A percentile compares a stretch with the other conserved stretches of the same genome.
phyloP scores from a whole-genome alignment of 2,797 vertebrate species.

The Micropoecilia bifurca region DNA sequence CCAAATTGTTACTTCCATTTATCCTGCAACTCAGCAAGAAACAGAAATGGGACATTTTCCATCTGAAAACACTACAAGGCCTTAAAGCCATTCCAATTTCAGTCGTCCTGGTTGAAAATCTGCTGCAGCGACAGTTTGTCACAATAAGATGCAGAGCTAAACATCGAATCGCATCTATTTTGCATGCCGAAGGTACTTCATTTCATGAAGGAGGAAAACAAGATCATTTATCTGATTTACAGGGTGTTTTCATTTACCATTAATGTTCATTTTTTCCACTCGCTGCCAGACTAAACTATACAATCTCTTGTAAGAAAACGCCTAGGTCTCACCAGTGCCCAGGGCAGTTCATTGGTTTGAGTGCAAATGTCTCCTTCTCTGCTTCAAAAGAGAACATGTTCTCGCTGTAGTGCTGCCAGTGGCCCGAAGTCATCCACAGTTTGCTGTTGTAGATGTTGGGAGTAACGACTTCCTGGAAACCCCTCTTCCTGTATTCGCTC shows the following conservation, averaged over 20 bases:
- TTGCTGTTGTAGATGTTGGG: conserved; percentile 98
- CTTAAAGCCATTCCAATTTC: conserved; percentile 26
- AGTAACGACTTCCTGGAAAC: conserved; percentile 96
- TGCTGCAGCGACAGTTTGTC: conserved; percentile 1
- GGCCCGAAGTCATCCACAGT: conserved; percentile 96
- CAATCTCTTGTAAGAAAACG: background rate
- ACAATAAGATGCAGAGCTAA: background rate
- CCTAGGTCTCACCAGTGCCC: conserved; percentile 90
- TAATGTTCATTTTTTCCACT: background rate
- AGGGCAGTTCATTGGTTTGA: conserved; percentile 99
- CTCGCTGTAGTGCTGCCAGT: conserved; percentile 98
- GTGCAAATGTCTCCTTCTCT: conserved; percentile 96
- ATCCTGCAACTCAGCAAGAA: conserved; percentile 50
- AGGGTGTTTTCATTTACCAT: background rate
- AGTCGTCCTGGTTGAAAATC: conserved; percentile 22
- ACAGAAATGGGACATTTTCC: conserved; percentile 50
- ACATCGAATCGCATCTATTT: background rate
- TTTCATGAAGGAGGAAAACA: conserved; percentile 9
- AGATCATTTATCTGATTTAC: conserved; percentile 5
- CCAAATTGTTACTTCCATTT: conserved; percentile 31
- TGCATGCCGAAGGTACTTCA: background rate
- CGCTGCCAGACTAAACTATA: background rate
- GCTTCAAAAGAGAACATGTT: conserved; percentile 99
- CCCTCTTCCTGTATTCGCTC: conserved; percentile 93
- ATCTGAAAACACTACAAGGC: conserved; percentile 42